Conservation (phyloP, 2,888 invertebrate species). For the Himalopsyche anomala region DNA sequence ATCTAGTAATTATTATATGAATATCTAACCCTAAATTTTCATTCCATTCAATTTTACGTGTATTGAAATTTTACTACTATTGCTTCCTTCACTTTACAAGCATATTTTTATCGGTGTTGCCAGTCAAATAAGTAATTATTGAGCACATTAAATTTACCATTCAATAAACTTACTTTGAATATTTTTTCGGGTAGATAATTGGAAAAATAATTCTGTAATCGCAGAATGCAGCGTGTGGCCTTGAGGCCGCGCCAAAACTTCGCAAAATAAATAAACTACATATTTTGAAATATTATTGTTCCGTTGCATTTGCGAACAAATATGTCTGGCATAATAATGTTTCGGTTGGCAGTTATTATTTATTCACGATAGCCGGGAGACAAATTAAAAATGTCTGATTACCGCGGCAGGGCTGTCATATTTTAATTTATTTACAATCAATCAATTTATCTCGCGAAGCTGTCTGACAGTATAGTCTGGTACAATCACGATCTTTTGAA, state of each 20-base stretch:
- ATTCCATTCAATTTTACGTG: no score
- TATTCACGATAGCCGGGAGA: background rate
- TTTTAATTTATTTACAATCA: constrained; percentile 28
- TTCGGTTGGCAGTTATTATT: background rate
- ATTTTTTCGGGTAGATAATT: no score
- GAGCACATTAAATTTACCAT: no score
- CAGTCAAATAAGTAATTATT: no score
- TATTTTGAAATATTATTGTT: background rate
- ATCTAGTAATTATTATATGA: no score
- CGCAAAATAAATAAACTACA: background rate
- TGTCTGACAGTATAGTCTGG: background rate
- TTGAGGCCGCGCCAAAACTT: background rate
- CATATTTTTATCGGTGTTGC: no score
- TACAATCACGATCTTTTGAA: background rate
- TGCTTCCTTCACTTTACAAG: no score
- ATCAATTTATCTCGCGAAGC: background rate
- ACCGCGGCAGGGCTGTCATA: constrained; percentile 5
- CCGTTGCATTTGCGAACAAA: constrained; percentile 5
- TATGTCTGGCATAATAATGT: background rate
- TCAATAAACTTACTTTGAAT: no score
- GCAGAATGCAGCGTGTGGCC: background rate
- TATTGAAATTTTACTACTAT: no score
- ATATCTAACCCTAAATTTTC: no score
- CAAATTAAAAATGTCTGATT: constrained; percentile 20
- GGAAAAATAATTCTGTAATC: background rate